Base-by-base conservation (phyloP, 1,140 invertebrate genomes). In the Drosophila pruinosa region DNA sequence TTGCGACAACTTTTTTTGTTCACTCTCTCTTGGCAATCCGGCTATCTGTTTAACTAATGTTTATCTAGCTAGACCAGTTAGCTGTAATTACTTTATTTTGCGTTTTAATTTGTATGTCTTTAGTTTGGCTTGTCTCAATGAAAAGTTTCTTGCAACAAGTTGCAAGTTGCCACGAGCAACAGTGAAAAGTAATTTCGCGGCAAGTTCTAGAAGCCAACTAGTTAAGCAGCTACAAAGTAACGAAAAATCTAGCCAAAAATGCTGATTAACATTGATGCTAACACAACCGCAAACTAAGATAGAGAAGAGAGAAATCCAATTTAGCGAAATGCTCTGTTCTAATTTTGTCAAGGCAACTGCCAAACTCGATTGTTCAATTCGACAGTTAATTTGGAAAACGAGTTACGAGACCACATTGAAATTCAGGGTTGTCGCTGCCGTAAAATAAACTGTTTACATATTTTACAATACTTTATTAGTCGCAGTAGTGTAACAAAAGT, bases 51-150 rank as follows among this genome's bases (percentile, higher is more conserved):
- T 64, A 72, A 74, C 62, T 31, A 53, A 45, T 75, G 61, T 73
- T 76, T 64, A 36, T 64, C 59, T 45, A 34, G 67, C 69, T 58
- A 65, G 14, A 50, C 43, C 59, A 85, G 80, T 80, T 85, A 80
- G 63, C 81, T 58, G 68, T 86, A 83, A 83, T 83, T 83, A 78
- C 76, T 73, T 75, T 83, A 70, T 47, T 64, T 48, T 45, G 67
- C 62, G 68, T 73, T 86, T 79, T 86, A 85, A 83, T 83, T 80
- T 80, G 79, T 85, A 63, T 75, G 59, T 47, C 71, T 22, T 17
- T 8, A n/a, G n/a, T n/a, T n/a, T 8, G 14, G 10, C 21, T 28
- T 7, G 21, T 7, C 2, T n/a, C n/a, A n/a, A n/a, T 6, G 12
- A 61, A 85, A 77, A 71, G 45, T 62, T 79, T 41, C 21, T 58